Evolutionary conservation across 1,140 invertebrate genomes (phyloP).

Genomic region (Leptopilina clavipes): DNA sequence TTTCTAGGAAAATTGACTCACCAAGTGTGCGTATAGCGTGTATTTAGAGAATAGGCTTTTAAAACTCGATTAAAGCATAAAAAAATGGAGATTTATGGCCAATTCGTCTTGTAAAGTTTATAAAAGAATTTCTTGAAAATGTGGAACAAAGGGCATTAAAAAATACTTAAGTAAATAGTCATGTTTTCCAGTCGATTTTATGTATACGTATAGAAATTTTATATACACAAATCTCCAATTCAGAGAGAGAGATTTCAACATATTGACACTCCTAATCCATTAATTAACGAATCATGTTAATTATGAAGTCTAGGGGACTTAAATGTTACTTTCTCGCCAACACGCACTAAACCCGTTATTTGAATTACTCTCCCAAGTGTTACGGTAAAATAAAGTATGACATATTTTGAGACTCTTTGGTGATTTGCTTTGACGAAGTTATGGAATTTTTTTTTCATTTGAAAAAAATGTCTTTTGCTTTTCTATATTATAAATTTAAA

Average conservation of each 20-base stretch:
- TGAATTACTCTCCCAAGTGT: background rate
- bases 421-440: background rate
- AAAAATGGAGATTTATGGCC: background rate
- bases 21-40: background rate
- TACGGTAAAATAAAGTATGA: conserved; percentile 22
- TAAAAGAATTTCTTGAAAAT: background rate
- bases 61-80: background rate
- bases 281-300: background rate
- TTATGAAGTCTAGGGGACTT: conserved; percentile 12
- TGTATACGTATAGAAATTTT: too few relatives aligned
- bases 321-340: background rate
- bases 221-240: background rate
- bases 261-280: background rate
- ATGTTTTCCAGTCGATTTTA: background rate
- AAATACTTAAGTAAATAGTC: conserved; percentile 3
- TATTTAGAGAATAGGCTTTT: background rate
- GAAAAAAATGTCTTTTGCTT: background rate
- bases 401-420: background rate
- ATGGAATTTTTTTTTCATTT: background rate
- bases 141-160: background rate
- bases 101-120: background rate
- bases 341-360: background rate
- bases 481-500: background rate
- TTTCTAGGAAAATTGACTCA: conserved; percentile 29
- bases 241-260: background rate